Conservation (phyloP, 2,888 invertebrate genomes). For the Andrena marginata region DNA sequence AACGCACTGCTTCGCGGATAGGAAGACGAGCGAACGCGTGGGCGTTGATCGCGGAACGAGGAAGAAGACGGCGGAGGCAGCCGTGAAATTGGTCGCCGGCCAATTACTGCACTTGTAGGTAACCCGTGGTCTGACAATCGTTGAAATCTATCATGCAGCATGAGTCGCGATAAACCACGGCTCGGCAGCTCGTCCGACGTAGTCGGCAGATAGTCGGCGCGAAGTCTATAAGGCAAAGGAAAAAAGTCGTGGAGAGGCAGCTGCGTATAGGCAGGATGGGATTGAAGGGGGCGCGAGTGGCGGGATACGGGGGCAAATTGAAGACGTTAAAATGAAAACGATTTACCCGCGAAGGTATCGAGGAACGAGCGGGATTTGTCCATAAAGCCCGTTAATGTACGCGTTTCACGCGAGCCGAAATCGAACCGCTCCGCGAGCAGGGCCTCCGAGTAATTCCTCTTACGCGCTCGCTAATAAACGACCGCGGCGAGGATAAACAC, state of each 20-base stretch:
- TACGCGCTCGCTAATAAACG: constrained; percentile 46
- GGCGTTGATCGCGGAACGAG: constrained; percentile 25
- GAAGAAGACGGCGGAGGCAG: constrained; percentile 29
- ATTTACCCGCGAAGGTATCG: constrained; percentile 20
- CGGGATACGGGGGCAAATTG: constrained; percentile 21
- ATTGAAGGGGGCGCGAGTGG: constrained; percentile 8
- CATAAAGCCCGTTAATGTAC: constrained; percentile 40
- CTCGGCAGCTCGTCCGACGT: not conserved
- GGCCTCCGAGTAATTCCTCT: constrained; percentile 22
- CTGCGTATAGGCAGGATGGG: constrained; percentile 6
- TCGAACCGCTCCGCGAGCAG: not conserved
- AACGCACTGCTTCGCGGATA: constrained; percentile 4
- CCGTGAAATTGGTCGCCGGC: constrained; percentile 76
- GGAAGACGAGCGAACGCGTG: constrained; percentile 27
- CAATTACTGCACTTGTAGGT: constrained; percentile 53
- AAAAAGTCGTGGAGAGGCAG: constrained; percentile 10
- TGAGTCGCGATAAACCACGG: not conserved
- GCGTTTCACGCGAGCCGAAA: constrained; percentile 43
- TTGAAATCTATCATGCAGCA: not conserved
- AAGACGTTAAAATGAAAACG: constrained; percentile 28
- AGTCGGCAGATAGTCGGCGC: not conserved
- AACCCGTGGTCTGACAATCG: not conserved
- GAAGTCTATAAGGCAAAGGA: not conserved
- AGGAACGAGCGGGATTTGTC: constrained; percentile 35
- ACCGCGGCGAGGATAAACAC: constrained; percentile 48